Evolutionary conservation across 35 echinoderm and acorn worm species (phyloP).

Genomic region (Ptychodera flava): DNA sequence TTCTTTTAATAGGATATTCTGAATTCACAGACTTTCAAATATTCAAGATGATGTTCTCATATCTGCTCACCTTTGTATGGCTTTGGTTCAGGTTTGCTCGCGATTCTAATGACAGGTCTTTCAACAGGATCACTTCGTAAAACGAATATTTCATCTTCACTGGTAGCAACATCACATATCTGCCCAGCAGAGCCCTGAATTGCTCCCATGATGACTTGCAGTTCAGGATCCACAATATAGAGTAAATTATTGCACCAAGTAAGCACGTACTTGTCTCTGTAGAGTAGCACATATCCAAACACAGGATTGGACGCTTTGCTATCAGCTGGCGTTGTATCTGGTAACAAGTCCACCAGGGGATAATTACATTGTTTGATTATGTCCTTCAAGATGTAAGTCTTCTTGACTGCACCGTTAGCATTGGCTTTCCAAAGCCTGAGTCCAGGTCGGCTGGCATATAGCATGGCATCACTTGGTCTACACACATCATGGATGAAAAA

Average conservation of each 20-base stretch:
- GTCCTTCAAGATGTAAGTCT: constrained; percentile 76
- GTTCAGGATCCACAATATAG: constrained; percentile 65
- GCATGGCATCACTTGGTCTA: constrained; percentile 62
- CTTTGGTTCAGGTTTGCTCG: constrained; percentile 35
- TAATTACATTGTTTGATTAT: constrained; percentile 25
- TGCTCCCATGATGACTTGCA: constrained; percentile 40
- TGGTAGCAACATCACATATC: constrained; percentile 52
- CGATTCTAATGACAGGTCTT: constrained; percentile 61
- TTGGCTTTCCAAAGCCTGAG: constrained; percentile 68
- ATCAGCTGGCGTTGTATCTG: constrained; percentile 22
- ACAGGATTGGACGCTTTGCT: constrained; percentile 24
- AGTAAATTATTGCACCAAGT: constrained; percentile 64
- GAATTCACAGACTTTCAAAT: no score
- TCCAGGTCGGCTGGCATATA: constrained; percentile 65
- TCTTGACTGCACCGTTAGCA: constrained; percentile 45
- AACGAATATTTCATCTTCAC: constrained; percentile 74
- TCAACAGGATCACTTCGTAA: constrained; percentile 37
- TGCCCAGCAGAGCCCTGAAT: constrained; percentile 59
- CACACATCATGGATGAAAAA: constrained; percentile 67
- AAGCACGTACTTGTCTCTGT: constrained; percentile 31
- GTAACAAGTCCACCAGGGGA: constrained; percentile 43
- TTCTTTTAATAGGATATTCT: no score
- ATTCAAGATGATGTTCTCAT: no score
- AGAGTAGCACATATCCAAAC: constrained; percentile 52
- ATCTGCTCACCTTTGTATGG: constrained; percentile 52